Evolutionary conservation across 2,797 vertebrate genomes (phyloP), one percentile per base, ranked within the genome.

Genomic region (Lepidocolaptes lacrymiger): DNA sequence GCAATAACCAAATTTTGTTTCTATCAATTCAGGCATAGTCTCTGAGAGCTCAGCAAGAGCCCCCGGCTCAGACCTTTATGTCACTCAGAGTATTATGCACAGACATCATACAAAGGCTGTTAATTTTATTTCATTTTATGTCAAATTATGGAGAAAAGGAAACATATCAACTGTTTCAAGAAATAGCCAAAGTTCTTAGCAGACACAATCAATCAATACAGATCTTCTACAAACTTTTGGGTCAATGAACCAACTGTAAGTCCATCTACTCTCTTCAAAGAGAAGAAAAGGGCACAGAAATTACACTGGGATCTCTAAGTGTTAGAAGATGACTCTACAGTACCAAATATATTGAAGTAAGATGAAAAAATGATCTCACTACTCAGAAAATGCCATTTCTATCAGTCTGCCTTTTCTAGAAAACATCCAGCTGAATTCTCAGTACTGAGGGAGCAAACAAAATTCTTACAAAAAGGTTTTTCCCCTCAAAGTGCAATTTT

Each of bases 401-500:
- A 30, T 7, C 23, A 37, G 9, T 54, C 27, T 49, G 5, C 43
- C 20, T 46, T 54, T 22, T 67, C n/a, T 28, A 72, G 32, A n/a
- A 48, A 88, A 64, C 15, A 87, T 13, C 10, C 30, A 68, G 15
- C 2, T 73, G 44, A 54, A 76, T 63, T 75, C 18, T 72, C 58
- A 75, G 13, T 67, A 43, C 17, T 44, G 4, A 32, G 2, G 32
- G 6, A 84, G 16, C 59, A 81, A 62, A 41, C 5, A 48, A 71
- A 67, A 48, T 9, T 34, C 3, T 7, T 36, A 6, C 4, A 62
- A 64, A 84, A 78, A 27, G 0, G 1, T 16, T 49, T 76, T 82
- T 54, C 10, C 2, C 18, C 5, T 10, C 2, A n/a, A 30, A 69
- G 1, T 14, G 1, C 37, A 14, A 2, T 3, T 63, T 62, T 48